These are phyloP conservation scores for Camponotus fellah DNA, from an alignment of 2,888 invertebrate genomes.

Conservation along the genomic window DNA sequence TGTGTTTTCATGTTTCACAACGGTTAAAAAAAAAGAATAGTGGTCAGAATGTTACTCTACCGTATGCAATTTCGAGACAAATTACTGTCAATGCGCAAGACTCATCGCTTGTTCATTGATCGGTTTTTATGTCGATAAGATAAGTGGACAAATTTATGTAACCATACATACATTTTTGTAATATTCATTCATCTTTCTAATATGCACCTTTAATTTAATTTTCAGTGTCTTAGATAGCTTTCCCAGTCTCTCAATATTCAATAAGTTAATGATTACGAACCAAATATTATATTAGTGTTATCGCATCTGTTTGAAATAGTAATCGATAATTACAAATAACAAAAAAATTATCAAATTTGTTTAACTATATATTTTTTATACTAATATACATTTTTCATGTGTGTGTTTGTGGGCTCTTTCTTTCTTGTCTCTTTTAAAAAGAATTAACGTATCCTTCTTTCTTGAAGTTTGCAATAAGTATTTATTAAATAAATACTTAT, in stretches of 20 bases:
- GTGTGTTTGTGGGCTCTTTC: neutral
- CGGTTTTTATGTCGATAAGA: conserved; percentile 19
- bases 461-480: neutral
- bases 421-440: neutral
- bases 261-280: neutral
- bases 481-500: too few relatives aligned
- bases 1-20: neutral
- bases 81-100: neutral
- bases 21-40: conserved; percentile 9
- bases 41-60: neutral
- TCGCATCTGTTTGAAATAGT: neutral
- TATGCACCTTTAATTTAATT: neutral
- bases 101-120: conserved; percentile 5
- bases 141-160: conserved; percentile 7
- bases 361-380: neutral
- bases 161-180: neutral
- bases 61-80: neutral
- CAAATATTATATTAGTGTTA: neutral
- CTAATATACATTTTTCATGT: neutral
- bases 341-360: conserved; percentile 1
- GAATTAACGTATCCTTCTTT: neutral
- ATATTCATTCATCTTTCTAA: neutral
- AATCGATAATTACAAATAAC: neutral
- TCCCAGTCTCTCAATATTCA: neutral
- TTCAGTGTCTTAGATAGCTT: neutral